phyloP scores from a whole-genome alignment of 1,140 invertebrate species.

The Scaptodrosophila lebanonensis region DNA sequence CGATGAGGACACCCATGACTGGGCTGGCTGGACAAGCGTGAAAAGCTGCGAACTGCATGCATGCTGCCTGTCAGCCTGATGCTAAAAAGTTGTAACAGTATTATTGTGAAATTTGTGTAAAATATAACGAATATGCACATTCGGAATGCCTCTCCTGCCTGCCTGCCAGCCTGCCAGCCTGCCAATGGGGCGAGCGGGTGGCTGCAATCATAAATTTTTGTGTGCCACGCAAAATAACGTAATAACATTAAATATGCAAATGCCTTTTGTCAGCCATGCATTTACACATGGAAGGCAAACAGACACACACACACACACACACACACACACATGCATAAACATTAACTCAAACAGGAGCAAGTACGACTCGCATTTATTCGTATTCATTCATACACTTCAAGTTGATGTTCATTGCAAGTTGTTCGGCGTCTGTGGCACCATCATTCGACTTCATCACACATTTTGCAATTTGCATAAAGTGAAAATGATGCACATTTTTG shows the following conservation, averaged over 20 bases:
- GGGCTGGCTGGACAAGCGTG: neutral
- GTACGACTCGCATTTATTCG: slow-evolving; percentile 12
- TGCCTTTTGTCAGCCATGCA: slow-evolving; percentile 74
- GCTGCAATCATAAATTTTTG: slow-evolving; percentile 72
- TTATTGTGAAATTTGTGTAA: slow-evolving; percentile 62
- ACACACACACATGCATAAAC: neutral
- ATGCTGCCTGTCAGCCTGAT: slow-evolving; percentile 8
- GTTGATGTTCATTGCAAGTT: slow-evolving; percentile 17
- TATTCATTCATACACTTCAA: slow-evolving; percentile 35
- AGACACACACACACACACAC: neutral
- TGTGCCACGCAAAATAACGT: slow-evolving; percentile 73
- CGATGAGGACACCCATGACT: slow-evolving; percentile 25
- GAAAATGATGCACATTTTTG: slow-evolving; percentile 75
- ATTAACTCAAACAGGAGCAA: neutral
- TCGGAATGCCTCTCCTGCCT: too few relatives aligned
- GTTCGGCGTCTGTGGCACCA: neutral
- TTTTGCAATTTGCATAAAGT: slow-evolving; percentile 74
- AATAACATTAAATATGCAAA: slow-evolving; percentile 76
- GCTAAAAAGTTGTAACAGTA: slow-evolving; percentile 66
- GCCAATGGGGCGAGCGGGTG: neutral
- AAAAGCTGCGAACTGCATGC: slow-evolving; percentile 6
- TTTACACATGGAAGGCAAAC: slow-evolving; percentile 58
- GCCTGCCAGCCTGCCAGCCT: too few relatives aligned
- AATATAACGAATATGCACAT: slow-evolving; percentile 56
- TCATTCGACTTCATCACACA: slow-evolving; percentile 62